Evolutionary conservation across 2,113 vertebrate species (phyloP), one percentile per base, ranked within the genome.

Genomic region (Crotophaga sulcirostris): DNA sequence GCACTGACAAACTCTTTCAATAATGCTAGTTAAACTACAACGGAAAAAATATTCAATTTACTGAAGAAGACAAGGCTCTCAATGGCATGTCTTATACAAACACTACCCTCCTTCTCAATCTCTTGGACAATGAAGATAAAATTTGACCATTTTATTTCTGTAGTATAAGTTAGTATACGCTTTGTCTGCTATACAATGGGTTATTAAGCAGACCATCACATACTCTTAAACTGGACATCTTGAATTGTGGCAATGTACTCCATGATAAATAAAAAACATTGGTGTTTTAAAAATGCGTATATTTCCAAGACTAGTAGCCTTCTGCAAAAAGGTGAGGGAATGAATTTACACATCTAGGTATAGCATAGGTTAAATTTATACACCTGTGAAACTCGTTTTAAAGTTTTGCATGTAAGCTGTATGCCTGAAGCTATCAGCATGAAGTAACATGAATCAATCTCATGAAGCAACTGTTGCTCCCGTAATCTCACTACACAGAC

Each of bases 401-500:
- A 60, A 76, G 33, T 68, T 84, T 77, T 63, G 34, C 9, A 44
- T 17, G 9, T 2, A 10, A 13, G 7, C 45, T 63, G 87, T 60
- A 69, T 78, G 24, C 29, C 40, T 74, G 36, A 74, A 74, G 29
- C 29, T 66, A 64, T 77, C 38, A 60, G 55, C 24, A 60, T 18
- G 62, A 92, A 74, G 31, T 42, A 69, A 81, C 60, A 70, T 16
- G 68, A 77, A 81, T 51, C 42, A 5, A 8, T 55, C 45, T 60
- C 29, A n/a, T 21, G 25, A 80, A 64, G n/a, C 45, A 56, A 40
- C 24, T 42, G 66, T 54, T 45, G 64, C 6, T 19, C 10, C 33
- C 7, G 3, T 13, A 24, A 77, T 6, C 19, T 36, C 29, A 21
- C 38, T 16, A 14, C 1, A 2, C 9, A n/a, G 13, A 31, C 25